Conservation (phyloP, 2,888 invertebrate genomes). For the Microplitis manilae region DNA sequence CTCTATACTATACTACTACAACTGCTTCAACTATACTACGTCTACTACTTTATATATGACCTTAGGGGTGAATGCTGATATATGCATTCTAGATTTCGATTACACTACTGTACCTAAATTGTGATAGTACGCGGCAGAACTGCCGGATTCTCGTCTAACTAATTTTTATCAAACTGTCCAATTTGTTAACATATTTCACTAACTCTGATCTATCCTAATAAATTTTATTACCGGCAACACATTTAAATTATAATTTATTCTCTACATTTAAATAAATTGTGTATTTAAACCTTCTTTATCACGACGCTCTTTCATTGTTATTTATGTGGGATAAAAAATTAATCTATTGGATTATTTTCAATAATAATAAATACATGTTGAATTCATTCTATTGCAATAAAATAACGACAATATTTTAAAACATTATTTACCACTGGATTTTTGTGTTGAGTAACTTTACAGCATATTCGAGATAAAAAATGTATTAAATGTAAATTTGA, state of each 20-base stretch:
- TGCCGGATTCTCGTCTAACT: neutral
- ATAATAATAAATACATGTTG: too few relatives aligned
- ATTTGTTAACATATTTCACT: neutral
- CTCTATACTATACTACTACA: neutral
- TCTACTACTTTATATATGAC: conserved; percentile 3
- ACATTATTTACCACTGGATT: too few relatives aligned
- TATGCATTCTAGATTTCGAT: conserved; percentile 39
- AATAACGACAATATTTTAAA: too few relatives aligned
- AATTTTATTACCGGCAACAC: neutral
- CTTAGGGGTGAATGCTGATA: conserved; percentile 8
- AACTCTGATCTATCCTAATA: neutral
- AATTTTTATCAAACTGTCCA: conserved; percentile 9
- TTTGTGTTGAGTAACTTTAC: too few relatives aligned
- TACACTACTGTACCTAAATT: conserved; percentile 5
- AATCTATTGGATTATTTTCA: too few relatives aligned
- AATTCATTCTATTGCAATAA: too few relatives aligned
- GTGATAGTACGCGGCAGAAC: conserved; percentile 4
- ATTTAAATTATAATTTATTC: neutral
- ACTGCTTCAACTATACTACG: neutral
- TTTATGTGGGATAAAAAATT: too few relatives aligned
- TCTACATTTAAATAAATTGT: too few relatives aligned
- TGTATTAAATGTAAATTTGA: too few relatives aligned
- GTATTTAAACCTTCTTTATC: too few relatives aligned
- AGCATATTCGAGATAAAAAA: too few relatives aligned
- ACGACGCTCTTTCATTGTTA: too few relatives aligned